Conservation (phyloP, 2,888 invertebrate species). For the Pachycephus smyrnensis region DNA sequence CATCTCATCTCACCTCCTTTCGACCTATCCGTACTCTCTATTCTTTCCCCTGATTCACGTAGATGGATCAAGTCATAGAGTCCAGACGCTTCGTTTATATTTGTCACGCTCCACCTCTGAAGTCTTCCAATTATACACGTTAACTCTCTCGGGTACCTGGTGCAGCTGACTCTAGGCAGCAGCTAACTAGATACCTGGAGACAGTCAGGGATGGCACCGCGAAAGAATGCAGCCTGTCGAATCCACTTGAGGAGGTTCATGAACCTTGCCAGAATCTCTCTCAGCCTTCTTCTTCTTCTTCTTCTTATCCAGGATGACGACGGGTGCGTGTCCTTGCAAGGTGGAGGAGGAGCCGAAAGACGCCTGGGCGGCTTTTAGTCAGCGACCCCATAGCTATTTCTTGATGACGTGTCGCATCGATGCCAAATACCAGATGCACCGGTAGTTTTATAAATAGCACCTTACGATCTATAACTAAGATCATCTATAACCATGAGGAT, state of each 20-base stretch:
- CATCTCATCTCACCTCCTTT: constrained; percentile 17
- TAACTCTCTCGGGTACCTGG: not conserved
- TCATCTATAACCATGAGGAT: not conserved
- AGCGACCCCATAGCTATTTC: constrained; percentile 28
- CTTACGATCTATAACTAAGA: constrained; percentile 18
- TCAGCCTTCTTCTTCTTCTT: constrained; percentile 23
- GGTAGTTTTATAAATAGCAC: constrained; percentile 23
- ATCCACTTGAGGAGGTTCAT: constrained; percentile 31
- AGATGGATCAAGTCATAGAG: not conserved
- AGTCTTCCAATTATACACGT: not conserved
- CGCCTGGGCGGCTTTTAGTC: constrained; percentile 30
- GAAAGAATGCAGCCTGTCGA: constrained; percentile 23
- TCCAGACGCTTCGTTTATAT: not conserved
- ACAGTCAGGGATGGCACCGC: not conserved
- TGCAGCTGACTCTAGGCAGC: not conserved
- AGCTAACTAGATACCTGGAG: not conserved
- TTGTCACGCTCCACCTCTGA: not conserved
- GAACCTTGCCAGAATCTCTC: constrained; percentile 39
- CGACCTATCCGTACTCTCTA: not conserved
- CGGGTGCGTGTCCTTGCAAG: constrained; percentile 56
- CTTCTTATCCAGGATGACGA: constrained; percentile 32
- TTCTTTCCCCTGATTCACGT: constrained; percentile 2
- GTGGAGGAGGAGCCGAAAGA: constrained; percentile 43
- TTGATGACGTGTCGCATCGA: constrained; percentile 6
- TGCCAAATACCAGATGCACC: not conserved